Evolutionary conservation across 2,113 vertebrate species (phyloP), one percentile per base, ranked within the genome.

Genomic region (Aplodontia rufa): DNA sequence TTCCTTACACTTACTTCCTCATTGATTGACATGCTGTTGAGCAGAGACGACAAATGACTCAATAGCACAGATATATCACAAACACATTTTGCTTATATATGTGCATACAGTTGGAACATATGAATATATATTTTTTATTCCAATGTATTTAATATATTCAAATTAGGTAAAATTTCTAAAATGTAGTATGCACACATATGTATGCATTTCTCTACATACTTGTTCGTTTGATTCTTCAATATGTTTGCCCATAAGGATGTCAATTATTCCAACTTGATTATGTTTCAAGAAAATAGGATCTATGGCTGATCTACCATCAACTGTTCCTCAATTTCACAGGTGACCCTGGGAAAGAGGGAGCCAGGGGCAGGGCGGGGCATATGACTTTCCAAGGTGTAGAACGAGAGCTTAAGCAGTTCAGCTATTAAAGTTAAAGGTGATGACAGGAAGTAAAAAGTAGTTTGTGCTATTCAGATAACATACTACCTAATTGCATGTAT

Each of bases 351-450:
- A 74, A 49, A 37, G 51, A 8, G 7, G 69, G 6, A 13, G 2
- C 30, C 13, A 47, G 32, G n/a, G n/a, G n/a, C n/a, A n/a, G n/a
- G n/a, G 24, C 3, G 1, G n/a, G 16, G 1, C 22, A 22, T 6
- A 14, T 64, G 8, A 32, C 14, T 22, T 30, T 72, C 5, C 53
- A 64, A 4, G 32, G 2, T 66, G 62, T 4, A 20, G 5, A 83
- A 68, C 47, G 42, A 86, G 42, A 35, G 53, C 24, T 68, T 69
- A 37, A 86, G 37, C 24, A 74, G 75, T 69, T 79, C 24, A 68
- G 19, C 30, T 76, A 53, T 19, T 30, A 76, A 87, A 88, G 40
- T 13, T 7, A 87, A 72, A 1, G 58, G 2, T 24, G 42, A 88
- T 17, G 26, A 1, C 16, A 88, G 28, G 55, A 84, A 91, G 47